These are phyloP conservation scores for Microtus montanus DNA, from an alignment of 2,113 vertebrate genomes.

Conservation along the genomic window DNA sequence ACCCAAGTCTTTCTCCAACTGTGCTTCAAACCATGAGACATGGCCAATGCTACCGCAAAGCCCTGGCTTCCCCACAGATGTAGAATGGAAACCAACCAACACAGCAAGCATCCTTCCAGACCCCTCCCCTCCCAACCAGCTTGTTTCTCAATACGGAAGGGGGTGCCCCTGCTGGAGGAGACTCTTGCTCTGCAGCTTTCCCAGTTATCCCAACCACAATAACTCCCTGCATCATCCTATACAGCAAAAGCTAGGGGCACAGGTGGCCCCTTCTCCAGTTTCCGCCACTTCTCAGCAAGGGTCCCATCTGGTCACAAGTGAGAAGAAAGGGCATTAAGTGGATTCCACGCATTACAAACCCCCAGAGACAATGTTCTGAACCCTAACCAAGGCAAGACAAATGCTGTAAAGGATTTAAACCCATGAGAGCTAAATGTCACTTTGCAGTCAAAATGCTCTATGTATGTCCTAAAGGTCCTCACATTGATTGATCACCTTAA, in stretches of 20 bases:
- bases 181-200: background rate
- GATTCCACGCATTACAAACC: background rate
- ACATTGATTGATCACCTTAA: background rate
- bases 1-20: background rate
- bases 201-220: background rate
- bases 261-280: rapidly evolving
- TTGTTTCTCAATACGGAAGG: background rate
- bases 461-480: background rate
- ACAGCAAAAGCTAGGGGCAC: background rate
- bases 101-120: background rate
- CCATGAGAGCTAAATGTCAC: background rate
- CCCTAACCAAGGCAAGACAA: background rate
- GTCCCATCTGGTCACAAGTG: background rate
- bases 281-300: background rate
- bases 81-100: background rate
- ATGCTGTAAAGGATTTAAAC: background rate
- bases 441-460: background rate
- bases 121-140: background rate
- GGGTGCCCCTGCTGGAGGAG: background rate
- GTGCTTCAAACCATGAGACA: background rate
- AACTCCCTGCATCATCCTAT: background rate
- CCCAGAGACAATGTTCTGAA: background rate
- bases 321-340: background rate
- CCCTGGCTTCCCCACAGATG: background rate
- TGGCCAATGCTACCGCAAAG: background rate